Base-by-base conservation (phyloP, 2,888 invertebrate genomes). In the Andrena flavipes region DNA sequence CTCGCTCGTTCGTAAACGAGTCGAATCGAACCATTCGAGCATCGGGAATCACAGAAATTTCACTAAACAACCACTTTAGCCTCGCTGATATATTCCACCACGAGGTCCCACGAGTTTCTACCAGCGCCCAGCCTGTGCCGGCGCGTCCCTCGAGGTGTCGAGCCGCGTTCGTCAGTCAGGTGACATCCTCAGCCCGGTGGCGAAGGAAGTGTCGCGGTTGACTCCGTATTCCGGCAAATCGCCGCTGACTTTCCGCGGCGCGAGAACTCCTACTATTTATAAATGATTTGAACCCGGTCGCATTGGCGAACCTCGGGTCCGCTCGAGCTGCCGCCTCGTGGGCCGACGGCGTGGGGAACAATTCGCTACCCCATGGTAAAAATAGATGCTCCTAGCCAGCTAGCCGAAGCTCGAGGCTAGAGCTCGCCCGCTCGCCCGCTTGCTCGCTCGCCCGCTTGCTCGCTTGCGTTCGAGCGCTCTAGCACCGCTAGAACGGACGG, bases 321-420 rank as follows among this genome's bases (percentile, higher is more conserved):
- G 87, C 78, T 82, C 87, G 83, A 72, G 76, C 86, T 84, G 88
- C 87, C 84, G 89, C 89, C 90, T 89, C 91, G 89, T 91, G 87
- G 77, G 67, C 75, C 70, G 70, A 64, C 86, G 79, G 88, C 76
- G 88, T 88, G 88, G 88, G 89, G 91, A 93, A 93, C 93, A 92
- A 93, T 93, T 92, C 91, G 89, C 90, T 90, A 92, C 93, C 93
- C 92, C 92, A 93, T 93, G 93, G 87, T 94, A 94, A 93, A 94
- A 94, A 94, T 94, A 94, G 93, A 92, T 91, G 91, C 92, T 91
- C 91, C 91, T 87, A 91, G 91, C 90, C 87, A 91, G 91, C 92
- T 90, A 92, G 92, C 91, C 90, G 72, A 90, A 88, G 81, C 89
- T 88, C 82, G 84, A 78, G 85, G 80, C 85, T 88, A 83, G 86